phyloP scores from a whole-genome alignment of 2,888 invertebrate species.

The Lepas anatifera region DNA sequence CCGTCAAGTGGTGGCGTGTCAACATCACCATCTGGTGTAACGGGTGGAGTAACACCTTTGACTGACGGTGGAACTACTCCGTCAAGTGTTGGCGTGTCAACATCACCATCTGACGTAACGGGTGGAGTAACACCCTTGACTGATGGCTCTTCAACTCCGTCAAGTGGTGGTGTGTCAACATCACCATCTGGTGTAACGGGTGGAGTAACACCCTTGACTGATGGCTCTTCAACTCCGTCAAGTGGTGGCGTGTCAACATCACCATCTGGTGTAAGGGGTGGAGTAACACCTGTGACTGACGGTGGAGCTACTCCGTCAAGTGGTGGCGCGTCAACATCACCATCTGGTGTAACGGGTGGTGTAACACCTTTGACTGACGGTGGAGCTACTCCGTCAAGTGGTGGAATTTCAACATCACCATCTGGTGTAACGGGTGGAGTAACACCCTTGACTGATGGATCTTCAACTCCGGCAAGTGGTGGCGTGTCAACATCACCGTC shows the following conservation, averaged over 20 bases:
- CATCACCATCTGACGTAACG: not conserved
- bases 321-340: not conserved
- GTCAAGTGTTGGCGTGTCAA: not conserved
- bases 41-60: not conserved
- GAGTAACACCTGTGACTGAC: not conserved
- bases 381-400: not conserved
- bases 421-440: too few relatives aligned
- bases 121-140: not conserved
- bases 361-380: not conserved
- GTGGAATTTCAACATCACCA: not conserved
- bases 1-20: not conserved
- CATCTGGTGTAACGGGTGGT: not conserved
- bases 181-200: not conserved
- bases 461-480: too few relatives aligned
- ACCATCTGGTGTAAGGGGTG: too few relatives aligned
- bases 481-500: too few relatives aligned
- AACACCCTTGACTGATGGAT: too few relatives aligned
- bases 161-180: not conserved
- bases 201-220: not conserved
- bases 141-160: not conserved
- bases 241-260: not conserved
- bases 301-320: not conserved
- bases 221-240: not conserved
- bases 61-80: not conserved
- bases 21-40: not conserved